These are phyloP conservation scores for Grus americana DNA, from an alignment of 2,113 vertebrate species.

Conservation along the genomic window DNA sequence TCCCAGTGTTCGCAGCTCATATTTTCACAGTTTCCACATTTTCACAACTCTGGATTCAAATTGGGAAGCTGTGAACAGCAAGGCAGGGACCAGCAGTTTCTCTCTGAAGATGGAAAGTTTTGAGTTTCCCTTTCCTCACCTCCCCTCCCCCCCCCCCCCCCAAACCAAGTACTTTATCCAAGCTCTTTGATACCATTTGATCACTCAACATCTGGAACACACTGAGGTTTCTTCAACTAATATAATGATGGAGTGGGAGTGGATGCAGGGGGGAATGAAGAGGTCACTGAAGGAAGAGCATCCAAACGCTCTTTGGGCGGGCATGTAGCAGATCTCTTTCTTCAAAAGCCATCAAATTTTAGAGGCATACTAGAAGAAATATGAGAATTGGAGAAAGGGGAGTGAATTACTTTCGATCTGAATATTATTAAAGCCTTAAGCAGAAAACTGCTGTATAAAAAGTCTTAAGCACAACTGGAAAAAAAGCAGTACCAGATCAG, in stretches of 20 bases:
- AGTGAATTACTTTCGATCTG: neutral
- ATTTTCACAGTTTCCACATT: conserved; percentile 54
- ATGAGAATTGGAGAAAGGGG: neutral
- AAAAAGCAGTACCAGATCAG: neutral
- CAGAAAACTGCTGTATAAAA: neutral
- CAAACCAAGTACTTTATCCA: neutral
- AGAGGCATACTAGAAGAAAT: neutral
- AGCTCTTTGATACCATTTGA: neutral
- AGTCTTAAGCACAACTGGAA: neutral
- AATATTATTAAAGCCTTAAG: neutral
- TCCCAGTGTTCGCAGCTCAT: conserved; percentile 35
- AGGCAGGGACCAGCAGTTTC: neutral
- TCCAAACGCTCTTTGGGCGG: neutral
- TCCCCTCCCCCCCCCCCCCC: fast-evolving
- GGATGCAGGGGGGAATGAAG: neutral
- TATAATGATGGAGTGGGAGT: neutral
- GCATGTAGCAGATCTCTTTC: neutral
- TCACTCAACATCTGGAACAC: conserved; percentile 4
- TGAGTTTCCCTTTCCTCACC: neutral
- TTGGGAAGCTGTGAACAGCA: conserved; percentile 42
- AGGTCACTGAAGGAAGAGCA: neutral
- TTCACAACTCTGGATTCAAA: conserved; percentile 52
- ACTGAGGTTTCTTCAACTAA: neutral
- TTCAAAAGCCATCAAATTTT: neutral
- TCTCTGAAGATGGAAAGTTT: neutral